Percentiles rank a stretch among this genome's conserved stretches.
Evolutionary conservation across 2,888 invertebrate species (phyloP).

Genomic region (Aquatica leii): DNA sequence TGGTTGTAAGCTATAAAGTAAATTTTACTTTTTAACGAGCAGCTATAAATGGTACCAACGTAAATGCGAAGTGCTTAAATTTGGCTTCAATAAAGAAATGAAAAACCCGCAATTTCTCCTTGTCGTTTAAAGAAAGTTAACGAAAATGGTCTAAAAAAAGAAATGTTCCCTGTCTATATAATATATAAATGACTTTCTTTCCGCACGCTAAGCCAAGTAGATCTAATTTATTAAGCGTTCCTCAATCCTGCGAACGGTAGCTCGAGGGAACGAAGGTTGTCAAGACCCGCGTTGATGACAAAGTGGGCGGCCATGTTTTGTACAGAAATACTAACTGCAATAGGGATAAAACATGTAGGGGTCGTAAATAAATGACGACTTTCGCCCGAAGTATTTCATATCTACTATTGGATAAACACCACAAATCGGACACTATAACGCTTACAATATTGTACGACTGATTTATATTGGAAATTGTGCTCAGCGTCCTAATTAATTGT

Average conservation of each 20-base stretch:
- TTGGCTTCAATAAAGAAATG: conserved; percentile 13
- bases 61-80: conserved; percentile 19
- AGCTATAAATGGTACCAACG: too few species aligned
- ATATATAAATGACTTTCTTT: conserved; percentile 36
- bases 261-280: conserved; percentile 43
- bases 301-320: conserved; percentile 53
- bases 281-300: conserved; percentile 51
- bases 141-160: conserved; percentile 28
- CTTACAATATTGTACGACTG: conserved; percentile 17
- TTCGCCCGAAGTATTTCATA: conserved; percentile 46
- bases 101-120: conserved; percentile 23
- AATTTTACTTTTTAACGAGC: too few species aligned
- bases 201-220: conserved; percentile 36
- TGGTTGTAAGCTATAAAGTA: conserved; percentile 1
- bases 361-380: conserved; percentile 55
- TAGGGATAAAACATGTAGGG: conserved; percentile 49
- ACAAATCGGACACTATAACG: conserved; percentile 29
- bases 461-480: conserved; percentile 21
- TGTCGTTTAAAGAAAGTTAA: conserved; percentile 20
- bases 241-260: conserved; percentile 41
- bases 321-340: conserved; percentile 50
- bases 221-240: conserved; percentile 39
- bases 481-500: conserved; percentile 5
- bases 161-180: conserved; percentile 33
- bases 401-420: conserved; percentile 36